Base-by-base conservation (phyloP, 2,888 invertebrate genomes). In the Watsonalla binaria region DNA sequence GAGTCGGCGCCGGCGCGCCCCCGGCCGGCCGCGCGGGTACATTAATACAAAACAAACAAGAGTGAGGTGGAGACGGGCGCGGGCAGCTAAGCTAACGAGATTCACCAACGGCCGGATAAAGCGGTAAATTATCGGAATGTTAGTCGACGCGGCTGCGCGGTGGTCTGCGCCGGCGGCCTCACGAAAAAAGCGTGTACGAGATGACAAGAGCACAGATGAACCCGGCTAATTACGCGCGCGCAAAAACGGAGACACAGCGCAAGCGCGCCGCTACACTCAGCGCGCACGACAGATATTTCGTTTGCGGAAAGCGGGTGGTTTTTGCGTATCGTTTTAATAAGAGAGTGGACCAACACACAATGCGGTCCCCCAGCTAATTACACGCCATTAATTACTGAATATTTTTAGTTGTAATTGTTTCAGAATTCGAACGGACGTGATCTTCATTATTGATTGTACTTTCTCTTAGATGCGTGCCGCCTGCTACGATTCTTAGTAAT, bases 21-120 rank as follows among this genome's bases (percentile, higher is more conserved):
- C 84, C 83, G 83, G 84, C 79, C 82, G 65, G 70, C 82, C 84
- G 76, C 85, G 80, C 82, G 80, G 80, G 80, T 78, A 86, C 88
- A 83, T 86, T 88, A 86, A 79, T 86, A 88, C 82, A 90, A 90
- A 90, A 90, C 89, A 90, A 90, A 90, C 88, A 90, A 87, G 83
- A 90, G 70, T 86, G 86, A 88, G 87, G 89, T 85, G 83, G 83
- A 84, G 86, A 79, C 86, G 82, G 83, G 76, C 82, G 76, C 81
- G 79, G 76, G 80, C 49, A 49, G 49, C 81, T 70, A 63, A 78
- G 80, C 84, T 89, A 88, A 89, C 89, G 86, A 89, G 89, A 89
- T 90, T 86, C 88, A 89, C 88, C 80, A 88, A 85, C 79, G 81
- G 78, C 76, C 75, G 87, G 83, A 89, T 89, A 86, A 88, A 89